These are phyloP conservation scores for Drosophila fulvimacula DNA, from an alignment of 2,888 invertebrate species.

Conservation along the genomic window DNA sequence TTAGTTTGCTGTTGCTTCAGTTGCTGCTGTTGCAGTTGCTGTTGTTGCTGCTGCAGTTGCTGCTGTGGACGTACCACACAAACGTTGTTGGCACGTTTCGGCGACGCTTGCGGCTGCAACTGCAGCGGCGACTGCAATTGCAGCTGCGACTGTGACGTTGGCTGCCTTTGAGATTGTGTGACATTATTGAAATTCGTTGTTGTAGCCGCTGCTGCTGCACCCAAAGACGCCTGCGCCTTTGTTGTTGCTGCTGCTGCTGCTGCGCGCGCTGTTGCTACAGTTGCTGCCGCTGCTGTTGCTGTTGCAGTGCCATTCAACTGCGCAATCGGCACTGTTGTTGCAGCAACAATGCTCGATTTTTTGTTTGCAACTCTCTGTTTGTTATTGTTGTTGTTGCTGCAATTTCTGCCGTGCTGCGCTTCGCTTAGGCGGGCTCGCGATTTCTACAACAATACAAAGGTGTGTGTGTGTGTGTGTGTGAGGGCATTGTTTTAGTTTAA, in stretches of 20 bases:
- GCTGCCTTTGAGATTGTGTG: slow-evolving; percentile 77
- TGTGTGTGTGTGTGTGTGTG: slow-evolving; percentile 5
- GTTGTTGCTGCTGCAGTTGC: slow-evolving; percentile 65
- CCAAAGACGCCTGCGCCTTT: slow-evolving; percentile 80
- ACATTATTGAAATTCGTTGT: slow-evolving; percentile 79
- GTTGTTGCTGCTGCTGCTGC: slow-evolving; percentile 40
- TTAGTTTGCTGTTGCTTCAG: slow-evolving; percentile 60
- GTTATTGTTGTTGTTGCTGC: slow-evolving; percentile 46
- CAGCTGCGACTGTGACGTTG: slow-evolving; percentile 57
- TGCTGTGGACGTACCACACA: slow-evolving; percentile 80
- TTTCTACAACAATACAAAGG: slow-evolving; percentile 66
- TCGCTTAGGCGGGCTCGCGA: slow-evolving; percentile 80
- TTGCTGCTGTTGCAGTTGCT: slow-evolving; percentile 65
- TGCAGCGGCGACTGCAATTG: slow-evolving; percentile 65
- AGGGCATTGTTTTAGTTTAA: slow-evolving; percentile 34
- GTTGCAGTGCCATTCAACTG: slow-evolving; percentile 61
- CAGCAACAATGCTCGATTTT: slow-evolving; percentile 56
- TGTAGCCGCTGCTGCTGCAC: slow-evolving; percentile 45
- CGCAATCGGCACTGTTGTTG: slow-evolving; percentile 45
- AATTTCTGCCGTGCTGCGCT: slow-evolving; percentile 55
- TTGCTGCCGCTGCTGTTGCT: slow-evolving; percentile 38
- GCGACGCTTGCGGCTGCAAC: slow-evolving; percentile 62
- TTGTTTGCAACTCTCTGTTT: slow-evolving; percentile 46
- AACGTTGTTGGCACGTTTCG: slow-evolving; percentile 75
- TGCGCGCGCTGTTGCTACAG: slow-evolving; percentile 66